Evolutionary conservation across 2,797 vertebrate species (phyloP).

Genomic region (Danionella dracula): DNA sequence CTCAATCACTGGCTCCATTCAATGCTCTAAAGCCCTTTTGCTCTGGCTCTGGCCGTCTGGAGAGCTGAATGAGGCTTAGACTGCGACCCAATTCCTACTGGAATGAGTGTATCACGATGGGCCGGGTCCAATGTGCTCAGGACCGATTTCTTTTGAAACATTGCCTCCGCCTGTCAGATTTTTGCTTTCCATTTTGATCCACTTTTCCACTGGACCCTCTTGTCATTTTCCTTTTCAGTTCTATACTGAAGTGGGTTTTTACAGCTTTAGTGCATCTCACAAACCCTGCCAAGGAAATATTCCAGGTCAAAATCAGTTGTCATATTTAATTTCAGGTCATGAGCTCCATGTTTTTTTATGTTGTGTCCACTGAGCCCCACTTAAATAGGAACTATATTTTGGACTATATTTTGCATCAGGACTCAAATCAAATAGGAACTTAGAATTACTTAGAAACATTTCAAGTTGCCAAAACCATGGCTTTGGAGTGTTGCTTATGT

Average conservation of each 20-base stretch:
- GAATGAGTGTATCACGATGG: conserved; percentile 62
- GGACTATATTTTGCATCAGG: no score
- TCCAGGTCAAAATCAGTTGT: neutral
- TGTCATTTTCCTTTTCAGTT: conserved; percentile 10
- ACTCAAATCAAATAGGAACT: no score
- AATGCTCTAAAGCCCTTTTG: conserved; percentile 59
- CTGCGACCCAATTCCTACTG: conserved; percentile 67
- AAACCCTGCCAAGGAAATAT: neutral
- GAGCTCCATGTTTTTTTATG: no score
- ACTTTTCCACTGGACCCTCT: conserved; percentile 23
- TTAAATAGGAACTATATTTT: no score
- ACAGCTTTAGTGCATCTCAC: neutral
- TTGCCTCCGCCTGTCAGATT: conserved; percentile 38
- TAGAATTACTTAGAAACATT: no score
- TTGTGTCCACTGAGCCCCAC: no score
- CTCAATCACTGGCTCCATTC: conserved; percentile 57
- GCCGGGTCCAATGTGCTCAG: conserved; percentile 69
- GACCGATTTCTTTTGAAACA: conserved; percentile 69
- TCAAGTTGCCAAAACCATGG: no score
- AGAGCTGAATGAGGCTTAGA: conserved; percentile 61
- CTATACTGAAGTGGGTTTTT: neutral
- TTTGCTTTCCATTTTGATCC: conserved; percentile 19
- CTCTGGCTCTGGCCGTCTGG: conserved; percentile 66
- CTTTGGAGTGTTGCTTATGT: no score
- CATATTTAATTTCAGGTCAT: no score